Evolutionary conservation across 2,113 vertebrate species (phyloP).

Genomic region (Hymenochirus boettgeri): DNA sequence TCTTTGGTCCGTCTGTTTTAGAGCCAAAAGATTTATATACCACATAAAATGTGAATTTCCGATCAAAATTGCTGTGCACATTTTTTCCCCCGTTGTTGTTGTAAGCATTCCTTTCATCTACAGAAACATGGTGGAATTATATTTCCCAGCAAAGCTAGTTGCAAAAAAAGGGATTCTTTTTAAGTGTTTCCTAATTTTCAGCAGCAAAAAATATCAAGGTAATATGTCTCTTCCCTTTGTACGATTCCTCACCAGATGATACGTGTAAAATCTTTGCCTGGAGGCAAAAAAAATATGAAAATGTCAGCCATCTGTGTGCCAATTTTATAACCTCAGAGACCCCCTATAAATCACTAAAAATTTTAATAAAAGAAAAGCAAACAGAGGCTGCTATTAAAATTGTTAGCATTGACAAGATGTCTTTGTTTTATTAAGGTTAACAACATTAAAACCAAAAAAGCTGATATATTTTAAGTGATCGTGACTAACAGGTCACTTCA

Average conservation of each 20-base stretch:
- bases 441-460: neutral
- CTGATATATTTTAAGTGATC: neutral
- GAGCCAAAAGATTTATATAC: no score
- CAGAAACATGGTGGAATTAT: no score
- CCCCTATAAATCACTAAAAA: conserved; percentile 7
- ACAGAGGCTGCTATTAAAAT: neutral
- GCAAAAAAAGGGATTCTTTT: no score
- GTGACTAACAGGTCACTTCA: neutral
- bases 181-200: neutral
- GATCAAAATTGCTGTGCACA: neutral
- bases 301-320: conserved; percentile 1
- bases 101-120: no score
- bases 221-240: conserved; percentile 17
- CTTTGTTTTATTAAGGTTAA: conserved; percentile 10
- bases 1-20: no score
- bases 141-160: neutral
- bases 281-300: conserved; percentile 10
- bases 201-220: neutral
- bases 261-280: conserved; percentile 2
- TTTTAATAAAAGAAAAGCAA: conserved; percentile 13
- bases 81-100: neutral
- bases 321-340: neutral
- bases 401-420: neutral
- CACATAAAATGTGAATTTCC: neutral
- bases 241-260: conserved; percentile 8